Percentiles rank a stretch among this genome's conserved stretches.
phyloP scores from a whole-genome alignment of 2,113 vertebrate genomes.

The Petromus typicus region DNA sequence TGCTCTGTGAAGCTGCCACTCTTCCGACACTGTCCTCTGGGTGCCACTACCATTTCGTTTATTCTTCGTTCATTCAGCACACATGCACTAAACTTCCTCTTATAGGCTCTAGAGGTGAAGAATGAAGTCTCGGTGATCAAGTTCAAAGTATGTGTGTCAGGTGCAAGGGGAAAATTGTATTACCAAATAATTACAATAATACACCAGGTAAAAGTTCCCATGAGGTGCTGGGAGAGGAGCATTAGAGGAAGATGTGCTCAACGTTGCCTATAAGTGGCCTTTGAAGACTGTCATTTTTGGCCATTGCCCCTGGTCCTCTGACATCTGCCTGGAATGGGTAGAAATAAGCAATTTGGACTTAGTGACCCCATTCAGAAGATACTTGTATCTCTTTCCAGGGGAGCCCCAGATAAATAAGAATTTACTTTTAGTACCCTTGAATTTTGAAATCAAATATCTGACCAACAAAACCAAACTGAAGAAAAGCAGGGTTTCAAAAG shows the following conservation, averaged over 20 bases:
- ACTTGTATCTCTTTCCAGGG: not conserved
- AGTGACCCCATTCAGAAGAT: not conserved
- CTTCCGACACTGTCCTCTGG: not conserved
- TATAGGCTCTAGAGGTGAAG: not conserved
- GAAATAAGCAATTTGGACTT: not conserved
- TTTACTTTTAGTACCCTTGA: not conserved
- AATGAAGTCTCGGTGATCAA: not conserved
- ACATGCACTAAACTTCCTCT: not conserved
- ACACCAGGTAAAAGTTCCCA: not conserved
- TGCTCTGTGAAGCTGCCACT: not conserved
- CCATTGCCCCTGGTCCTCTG: not conserved
- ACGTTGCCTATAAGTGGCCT: not conserved
- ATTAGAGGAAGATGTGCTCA: not conserved
- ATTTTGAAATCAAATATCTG: not conserved
- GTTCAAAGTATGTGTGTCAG: not conserved
- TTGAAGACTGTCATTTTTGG: not conserved
- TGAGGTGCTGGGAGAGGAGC: accelerated
- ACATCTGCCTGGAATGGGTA: not conserved
- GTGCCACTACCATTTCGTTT: not conserved
- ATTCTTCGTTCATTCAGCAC: not conserved
- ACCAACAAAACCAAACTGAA: not conserved
- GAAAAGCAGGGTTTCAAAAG: not conserved
- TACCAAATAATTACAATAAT: not conserved
- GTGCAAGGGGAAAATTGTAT: not conserved
- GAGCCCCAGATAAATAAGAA: not conserved